Evolutionary conservation across 2,888 invertebrate species (phyloP).

Genomic region (Cheilosia pagana): DNA sequence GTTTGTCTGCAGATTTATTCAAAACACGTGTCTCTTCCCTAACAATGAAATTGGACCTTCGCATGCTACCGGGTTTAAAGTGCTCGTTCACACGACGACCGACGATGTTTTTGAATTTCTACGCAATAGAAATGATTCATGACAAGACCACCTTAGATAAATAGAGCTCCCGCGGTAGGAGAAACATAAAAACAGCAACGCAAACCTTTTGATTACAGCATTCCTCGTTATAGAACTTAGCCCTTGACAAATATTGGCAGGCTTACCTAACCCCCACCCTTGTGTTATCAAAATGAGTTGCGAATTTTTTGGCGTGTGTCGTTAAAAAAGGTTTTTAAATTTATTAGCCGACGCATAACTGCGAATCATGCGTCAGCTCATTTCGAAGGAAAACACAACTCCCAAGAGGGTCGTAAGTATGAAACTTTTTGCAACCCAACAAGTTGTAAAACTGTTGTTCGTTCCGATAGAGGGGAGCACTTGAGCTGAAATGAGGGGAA

Average conservation of each 20-base stretch:
- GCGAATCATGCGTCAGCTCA: conserved; percentile 9
- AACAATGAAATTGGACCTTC: conserved; percentile 30
- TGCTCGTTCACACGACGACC: conserved; percentile 17
- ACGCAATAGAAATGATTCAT: neutral
- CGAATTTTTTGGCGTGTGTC: neutral
- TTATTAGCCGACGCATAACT: conserved; percentile 20
- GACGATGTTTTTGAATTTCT: conserved; percentile 7
- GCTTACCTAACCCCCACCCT: neutral
- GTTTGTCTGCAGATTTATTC: conserved; percentile 13
- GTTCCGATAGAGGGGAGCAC: neutral
- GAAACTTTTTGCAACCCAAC: neutral
- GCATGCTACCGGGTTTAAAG: conserved; percentile 16
- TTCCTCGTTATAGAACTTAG: neutral
- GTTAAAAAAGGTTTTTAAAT: neutral
- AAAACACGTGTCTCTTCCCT: conserved; percentile 7
- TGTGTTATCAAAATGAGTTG: neutral
- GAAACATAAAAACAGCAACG: too few species aligned
- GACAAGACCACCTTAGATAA: neutral
- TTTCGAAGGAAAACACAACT: neutral
- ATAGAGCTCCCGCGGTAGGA: neutral
- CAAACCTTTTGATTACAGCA: conserved; percentile 1
- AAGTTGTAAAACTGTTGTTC: conserved; percentile 13
- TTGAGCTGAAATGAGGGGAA: neutral
- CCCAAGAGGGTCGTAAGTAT: neutral
- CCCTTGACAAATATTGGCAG: conserved; percentile 5